phyloP scores from a whole-genome alignment of 2,888 invertebrate genomes.

The Diadegma fenestrale region DNA sequence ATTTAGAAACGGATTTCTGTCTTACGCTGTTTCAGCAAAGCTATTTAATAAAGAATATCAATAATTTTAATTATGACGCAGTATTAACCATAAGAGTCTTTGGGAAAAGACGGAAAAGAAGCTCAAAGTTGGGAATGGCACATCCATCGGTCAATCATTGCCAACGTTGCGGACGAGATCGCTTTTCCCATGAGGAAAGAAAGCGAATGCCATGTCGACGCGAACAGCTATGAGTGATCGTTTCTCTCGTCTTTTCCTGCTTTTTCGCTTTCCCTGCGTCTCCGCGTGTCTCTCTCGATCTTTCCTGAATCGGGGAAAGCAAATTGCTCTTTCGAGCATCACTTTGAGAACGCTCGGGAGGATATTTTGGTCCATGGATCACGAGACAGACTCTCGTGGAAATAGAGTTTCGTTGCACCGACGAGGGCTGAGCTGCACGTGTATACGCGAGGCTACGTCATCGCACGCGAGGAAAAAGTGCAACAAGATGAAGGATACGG shows the following conservation, averaged over 20 bases:
- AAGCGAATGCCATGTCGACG: slow-evolving; percentile 26
- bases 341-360: slow-evolving; percentile 38
- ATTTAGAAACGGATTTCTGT: too few species aligned
- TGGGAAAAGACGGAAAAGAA: slow-evolving; percentile 24
- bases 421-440: slow-evolving; percentile 29
- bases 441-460: slow-evolving; percentile 11
- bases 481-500: slow-evolving; percentile 17
- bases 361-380: slow-evolving; percentile 32
- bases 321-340: slow-evolving; percentile 32
- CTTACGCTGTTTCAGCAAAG: neutral
- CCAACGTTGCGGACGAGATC: slow-evolving; percentile 2
- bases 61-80: neutral
- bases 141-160: slow-evolving; percentile 44
- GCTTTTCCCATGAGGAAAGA: slow-evolving; percentile 20
- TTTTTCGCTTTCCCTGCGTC: neutral
- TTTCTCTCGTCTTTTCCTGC: slow-evolving; percentile 33
- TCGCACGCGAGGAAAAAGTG: slow-evolving; percentile 9
- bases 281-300: neutral
- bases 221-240: slow-evolving; percentile 68
- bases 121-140: slow-evolving; percentile 25
- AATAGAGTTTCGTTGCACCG: slow-evolving; percentile 32
- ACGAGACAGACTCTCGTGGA: neutral
- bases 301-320: slow-evolving; percentile 56
- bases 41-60: neutral
- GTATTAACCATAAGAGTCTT: neutral